Evolutionary conservation across 2,797 vertebrate genomes (phyloP), one percentile per base, ranked within the genome.

Genomic region (Cephalopachus bancanus): DNA sequence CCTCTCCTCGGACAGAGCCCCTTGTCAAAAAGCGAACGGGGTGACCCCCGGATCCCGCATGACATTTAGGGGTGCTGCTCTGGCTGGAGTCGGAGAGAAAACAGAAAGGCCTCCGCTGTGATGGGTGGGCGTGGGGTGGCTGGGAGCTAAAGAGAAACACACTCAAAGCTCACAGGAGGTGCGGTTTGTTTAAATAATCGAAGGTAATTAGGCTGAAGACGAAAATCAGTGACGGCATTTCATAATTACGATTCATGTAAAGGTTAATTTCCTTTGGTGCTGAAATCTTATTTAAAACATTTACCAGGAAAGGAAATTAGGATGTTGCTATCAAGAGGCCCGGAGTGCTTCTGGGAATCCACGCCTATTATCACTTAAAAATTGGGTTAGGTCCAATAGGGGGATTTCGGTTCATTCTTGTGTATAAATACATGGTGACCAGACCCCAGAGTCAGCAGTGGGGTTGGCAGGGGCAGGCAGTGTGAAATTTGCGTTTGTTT

Each of bases 201-300:
- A 98, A 98, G 98, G 98, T 98, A 99, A 99, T 99, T 99, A 98
- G 98, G 97, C 98, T 98, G 98, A 98, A 98, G 98, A 98, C 98
- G 98, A 98, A 97, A 99, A 99, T 99, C 98, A 98, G 98, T 83
- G 97, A 97, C 98, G 98, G 98, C 98, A 98, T 98, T 98, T 98
- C 98, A 97, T 99, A 99, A 99, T 99, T 99, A 98, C 98, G 98
- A 98, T 99, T 98, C 98, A 99, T 98, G 98, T 99, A 99, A 98
- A 98, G 98, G 98, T 98, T 99, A 99, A 99, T 99, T 98, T 99
- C 98, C 98, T 98, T 98, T 98, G 98, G 98, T 98, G 98, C 98
- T 98, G 98, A 99, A 98, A 98, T 98, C 97, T 99, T 99, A 98
- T 98, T 99, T 99, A 99, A 99, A 99, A 98, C 98, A 97, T 99